Evolutionary conservation across 2,797 vertebrate genomes (phyloP), one percentile per base, ranked within the genome.

Genomic region (Echeneis naucrates): DNA sequence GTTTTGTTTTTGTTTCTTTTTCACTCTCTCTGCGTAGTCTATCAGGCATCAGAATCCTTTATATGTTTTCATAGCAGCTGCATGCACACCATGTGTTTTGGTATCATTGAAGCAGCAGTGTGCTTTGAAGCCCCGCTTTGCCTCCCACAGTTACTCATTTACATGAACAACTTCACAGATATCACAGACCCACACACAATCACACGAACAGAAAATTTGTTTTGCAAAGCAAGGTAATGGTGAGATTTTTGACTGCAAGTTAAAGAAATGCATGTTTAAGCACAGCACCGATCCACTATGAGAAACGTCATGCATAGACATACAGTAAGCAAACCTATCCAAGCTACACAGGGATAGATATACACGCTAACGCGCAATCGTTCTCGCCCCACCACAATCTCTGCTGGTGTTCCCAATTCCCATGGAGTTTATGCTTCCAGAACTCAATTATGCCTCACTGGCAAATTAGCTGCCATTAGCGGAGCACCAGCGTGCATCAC

Each of bases 391-490:
- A 40, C 61, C 40, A 70, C 73, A 59, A 71, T 81, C 82, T 75
- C 81, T 72, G 70, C 69, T 87, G 89, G 78, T 82, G 82, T 78
- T 84, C 87, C 85, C 73, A 67, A 85, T 84, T 82, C 92, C 89
- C 65, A 75, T 87, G 77, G 88, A 86, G 84, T 85, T 84, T 74
- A 85, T 88, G 79, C 87, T 82, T 85, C 80, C 81, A 40, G 88
- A 92, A 85, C 84, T 85, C 93, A 94, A 94, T 94, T 94, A 93
- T 82, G 81, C 85, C 82, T 88, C 81, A 81, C 78, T 66, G 83
- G 88, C 84, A 92, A 94, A 94, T 95, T 92, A 93, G 85, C 83
- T 86, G 57, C 88, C 83, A 92, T 92, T 93, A 90, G 89, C 72
- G 23, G 82, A 66, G 83, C 85, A 82, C 76, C 72, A 63, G 83